Base-by-base conservation (phyloP, 2,888 invertebrate genomes). In the Perdita meconis region DNA sequence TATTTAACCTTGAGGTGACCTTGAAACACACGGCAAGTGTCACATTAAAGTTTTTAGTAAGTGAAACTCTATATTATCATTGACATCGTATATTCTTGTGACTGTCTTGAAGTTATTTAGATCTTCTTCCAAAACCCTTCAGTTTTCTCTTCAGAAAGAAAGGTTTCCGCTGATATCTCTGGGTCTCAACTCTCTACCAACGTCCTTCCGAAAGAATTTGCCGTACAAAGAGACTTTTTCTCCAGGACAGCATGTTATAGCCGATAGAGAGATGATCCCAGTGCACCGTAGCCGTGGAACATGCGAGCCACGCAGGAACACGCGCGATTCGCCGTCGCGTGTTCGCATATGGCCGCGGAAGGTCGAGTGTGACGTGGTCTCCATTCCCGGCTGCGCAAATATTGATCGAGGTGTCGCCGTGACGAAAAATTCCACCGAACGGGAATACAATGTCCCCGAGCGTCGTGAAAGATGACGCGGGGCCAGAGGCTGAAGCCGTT, bases 361-460 rank as follows among this genome's bases (percentile, higher is more conserved):
- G 92, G 92, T 92, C 92, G 92, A 91, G 90, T 92, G 92, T 92
- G 92, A 92, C 92, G 92, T 84, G 86, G 89, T 86, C 86, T 82
- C 87, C 81, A 86, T 87, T 89, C 89, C 89, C 92, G 92, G 92
- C 92, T 92, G 92, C 89, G 92, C 91, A 92, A 92, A 92, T 92
- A 92, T 92, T 92, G 92, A 92, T 92, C 92, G 91, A 91, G 87
- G 88, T 90, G 90, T 90, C 89, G 89, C 87, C 90, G 87, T 89
- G 88, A 91, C 89, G 89, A 92, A 92, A 92, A 92, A 92, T 92
- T 91, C 92, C 91, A 90, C 88, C 90, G 88, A 90, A 91, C 89
- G 88, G 85, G 86, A 88, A 89, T 88, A 87, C 88, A 86, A 83
- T 84, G 80, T 84, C 75, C 74, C 78, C 79, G 30, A 82, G 73